A percentile compares a stretch with the other conserved stretches of the same genome.
Conservation (phyloP, 2,113 vertebrate species). For the Nesogale talazaci region DNA sequence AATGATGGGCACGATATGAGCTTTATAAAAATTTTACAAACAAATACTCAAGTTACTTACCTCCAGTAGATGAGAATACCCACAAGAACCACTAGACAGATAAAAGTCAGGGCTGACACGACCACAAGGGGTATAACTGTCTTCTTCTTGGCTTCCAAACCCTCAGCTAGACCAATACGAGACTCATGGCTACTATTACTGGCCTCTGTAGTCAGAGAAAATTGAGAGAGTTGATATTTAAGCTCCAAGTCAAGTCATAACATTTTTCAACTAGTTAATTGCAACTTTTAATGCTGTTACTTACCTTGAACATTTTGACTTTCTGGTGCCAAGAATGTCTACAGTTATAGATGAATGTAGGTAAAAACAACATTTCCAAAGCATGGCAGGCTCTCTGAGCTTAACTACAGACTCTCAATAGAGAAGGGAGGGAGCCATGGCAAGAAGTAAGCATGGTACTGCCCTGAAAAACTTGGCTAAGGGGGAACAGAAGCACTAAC, state of each 20-base stretch:
- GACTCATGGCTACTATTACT: slow-evolving; percentile 99
- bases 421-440: neutral
- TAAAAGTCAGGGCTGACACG: slow-evolving; percentile 95
- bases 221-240: slow-evolving; percentile 86
- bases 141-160: slow-evolving; percentile 92
- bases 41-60: slow-evolving; percentile 89
- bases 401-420: slow-evolving; percentile 69
- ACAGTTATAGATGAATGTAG: slow-evolving; percentile 84
- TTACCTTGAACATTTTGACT: slow-evolving; percentile 83
- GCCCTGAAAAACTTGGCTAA: slow-evolving; percentile 12
- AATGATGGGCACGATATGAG: slow-evolving; percentile 60
- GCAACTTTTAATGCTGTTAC: slow-evolving; percentile 77
- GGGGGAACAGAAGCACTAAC: neutral
- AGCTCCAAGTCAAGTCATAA: slow-evolving; percentile 77
- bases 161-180: slow-evolving; percentile 91
- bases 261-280: slow-evolving; percentile 75
- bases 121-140: slow-evolving; percentile 95
- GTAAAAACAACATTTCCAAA: slow-evolving; percentile 77
- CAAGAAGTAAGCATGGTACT: neutral
- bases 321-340: slow-evolving; percentile 69
- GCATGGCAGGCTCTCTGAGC: slow-evolving; percentile 74
- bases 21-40: slow-evolving; percentile 64
- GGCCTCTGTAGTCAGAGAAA: slow-evolving; percentile 92
- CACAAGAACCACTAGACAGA: slow-evolving; percentile 95
- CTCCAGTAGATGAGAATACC: slow-evolving; percentile 98